These are phyloP conservation scores for Noturus placidus DNA, from an alignment of 2,113 vertebrate species.

Conservation along the genomic window DNA sequence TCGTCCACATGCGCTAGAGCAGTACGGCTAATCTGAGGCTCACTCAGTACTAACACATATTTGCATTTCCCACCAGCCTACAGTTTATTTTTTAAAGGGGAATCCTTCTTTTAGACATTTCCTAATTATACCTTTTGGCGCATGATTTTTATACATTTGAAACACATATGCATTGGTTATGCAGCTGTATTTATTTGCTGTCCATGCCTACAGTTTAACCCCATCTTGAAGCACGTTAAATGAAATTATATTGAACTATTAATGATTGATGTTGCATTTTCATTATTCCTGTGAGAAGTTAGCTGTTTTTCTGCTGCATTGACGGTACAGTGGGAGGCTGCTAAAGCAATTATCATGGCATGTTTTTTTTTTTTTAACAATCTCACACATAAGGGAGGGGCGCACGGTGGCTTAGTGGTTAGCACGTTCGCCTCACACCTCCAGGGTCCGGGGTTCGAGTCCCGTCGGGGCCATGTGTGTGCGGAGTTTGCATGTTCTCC, in stretches of 20 bases:
- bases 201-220: neutral
- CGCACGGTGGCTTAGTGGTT: too few species aligned
- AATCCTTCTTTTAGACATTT: conserved; percentile 12
- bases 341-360: neutral
- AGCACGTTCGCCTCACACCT: too few species aligned
- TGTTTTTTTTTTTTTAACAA: neutral
- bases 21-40: conserved; percentile 9
- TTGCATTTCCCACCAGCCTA: conserved; percentile 8
- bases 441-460: too few species aligned
- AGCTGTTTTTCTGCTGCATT: neutral
- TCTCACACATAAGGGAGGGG: too few species aligned
- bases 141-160: neutral
- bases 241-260: neutral
- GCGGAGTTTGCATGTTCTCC: too few species aligned
- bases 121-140: conserved; percentile 7
- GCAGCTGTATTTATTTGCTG: neutral
- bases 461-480: too few species aligned
- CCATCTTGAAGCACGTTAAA: neutral
- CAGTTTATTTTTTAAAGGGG: conserved; percentile 10
- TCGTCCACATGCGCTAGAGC: conserved; percentile 24
- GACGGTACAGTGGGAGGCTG: neutral
- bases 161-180: neutral
- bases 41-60: neutral
- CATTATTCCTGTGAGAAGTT: neutral
- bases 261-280: neutral